These are phyloP conservation scores for Hypothenemus hampei DNA, from an alignment of 1,140 invertebrate genomes.

Conservation along the genomic window DNA sequence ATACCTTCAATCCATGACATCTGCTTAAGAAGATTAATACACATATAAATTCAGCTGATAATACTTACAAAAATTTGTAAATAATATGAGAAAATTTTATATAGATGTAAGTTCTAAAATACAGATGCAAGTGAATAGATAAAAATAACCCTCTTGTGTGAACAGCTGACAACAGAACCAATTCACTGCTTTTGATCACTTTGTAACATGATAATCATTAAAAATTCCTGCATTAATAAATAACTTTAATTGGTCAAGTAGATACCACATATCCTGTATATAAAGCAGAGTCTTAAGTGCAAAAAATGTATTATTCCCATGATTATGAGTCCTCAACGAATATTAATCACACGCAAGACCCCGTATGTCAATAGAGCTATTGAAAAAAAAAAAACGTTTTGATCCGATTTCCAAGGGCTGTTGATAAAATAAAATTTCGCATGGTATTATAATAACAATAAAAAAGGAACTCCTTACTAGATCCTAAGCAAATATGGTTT, in stretches of 20 bases:
- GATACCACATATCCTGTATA: too few relatives aligned
- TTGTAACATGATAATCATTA: too few relatives aligned
- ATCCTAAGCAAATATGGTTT: too few relatives aligned
- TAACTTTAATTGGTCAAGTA: too few relatives aligned
- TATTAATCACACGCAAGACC: neutral
- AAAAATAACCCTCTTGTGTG: too few relatives aligned
- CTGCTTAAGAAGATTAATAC: slow-evolving; percentile 7
- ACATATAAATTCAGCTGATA: slow-evolving; percentile 8
- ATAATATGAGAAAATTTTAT: too few relatives aligned
- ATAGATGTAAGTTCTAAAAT: too few relatives aligned
- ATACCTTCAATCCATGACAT: slow-evolving; percentile 1
- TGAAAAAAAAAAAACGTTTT: too few relatives aligned
- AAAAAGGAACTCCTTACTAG: neutral
- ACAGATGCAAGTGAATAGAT: too few relatives aligned
- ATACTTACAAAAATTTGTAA: neutral
- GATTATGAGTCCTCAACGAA: neutral
- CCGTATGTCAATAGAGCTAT: neutral
- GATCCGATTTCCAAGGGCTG: neutral
- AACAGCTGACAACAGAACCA: too few relatives aligned
- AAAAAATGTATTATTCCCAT: slow-evolving; percentile 4
- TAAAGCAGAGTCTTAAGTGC: neutral
- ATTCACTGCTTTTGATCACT: too few relatives aligned
- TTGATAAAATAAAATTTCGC: slow-evolving; percentile 5
- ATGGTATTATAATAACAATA: neutral
- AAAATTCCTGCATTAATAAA: too few relatives aligned